Percentiles rank a stretch among this genome's conserved stretches.
These are phyloP conservation scores for Hiodon alosoides DNA, from an alignment of 2,113 vertebrate genomes.

Conservation along the genomic window DNA sequence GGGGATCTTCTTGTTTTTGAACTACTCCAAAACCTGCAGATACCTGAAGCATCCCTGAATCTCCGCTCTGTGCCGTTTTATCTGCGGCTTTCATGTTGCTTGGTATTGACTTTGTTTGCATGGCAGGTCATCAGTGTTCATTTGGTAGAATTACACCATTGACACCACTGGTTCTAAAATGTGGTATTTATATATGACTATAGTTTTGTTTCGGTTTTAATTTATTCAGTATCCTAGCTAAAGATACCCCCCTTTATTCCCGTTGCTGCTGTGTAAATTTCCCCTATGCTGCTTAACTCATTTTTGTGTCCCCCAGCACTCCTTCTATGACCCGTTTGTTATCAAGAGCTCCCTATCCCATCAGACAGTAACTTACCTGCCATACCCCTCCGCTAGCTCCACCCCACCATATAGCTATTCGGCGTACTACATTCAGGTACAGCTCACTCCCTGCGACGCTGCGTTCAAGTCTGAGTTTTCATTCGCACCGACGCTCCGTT, in stretches of 20 bases:
- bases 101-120: neutral
- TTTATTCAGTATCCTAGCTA: neutral
- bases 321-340: constrained; percentile 53
- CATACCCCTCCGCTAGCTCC: constrained; percentile 38
- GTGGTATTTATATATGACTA: neutral
- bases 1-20: no score
- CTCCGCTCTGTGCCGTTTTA: no score
- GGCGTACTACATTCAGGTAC: constrained; percentile 48
- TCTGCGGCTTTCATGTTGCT: neutral
- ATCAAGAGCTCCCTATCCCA: constrained; percentile 55
- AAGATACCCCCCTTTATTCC: no score
- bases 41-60: no score
- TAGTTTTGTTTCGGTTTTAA: neutral
- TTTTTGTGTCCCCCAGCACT: constrained; percentile 39
- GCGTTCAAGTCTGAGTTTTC: constrained; percentile 8
- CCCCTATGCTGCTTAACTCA: constrained; percentile 25
- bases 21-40: no score
- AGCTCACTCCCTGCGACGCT: constrained; percentile 16
- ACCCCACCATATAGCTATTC: constrained; percentile 36
- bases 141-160: neutral
- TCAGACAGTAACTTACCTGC: constrained; percentile 50
- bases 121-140: neutral
- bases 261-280: neutral
- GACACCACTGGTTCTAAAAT: neutral
- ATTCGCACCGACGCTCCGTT: constrained; percentile 4